Base-by-base conservation (phyloP, 2,797 vertebrate genomes). In the Sternarchorhynchus goeldii region DNA sequence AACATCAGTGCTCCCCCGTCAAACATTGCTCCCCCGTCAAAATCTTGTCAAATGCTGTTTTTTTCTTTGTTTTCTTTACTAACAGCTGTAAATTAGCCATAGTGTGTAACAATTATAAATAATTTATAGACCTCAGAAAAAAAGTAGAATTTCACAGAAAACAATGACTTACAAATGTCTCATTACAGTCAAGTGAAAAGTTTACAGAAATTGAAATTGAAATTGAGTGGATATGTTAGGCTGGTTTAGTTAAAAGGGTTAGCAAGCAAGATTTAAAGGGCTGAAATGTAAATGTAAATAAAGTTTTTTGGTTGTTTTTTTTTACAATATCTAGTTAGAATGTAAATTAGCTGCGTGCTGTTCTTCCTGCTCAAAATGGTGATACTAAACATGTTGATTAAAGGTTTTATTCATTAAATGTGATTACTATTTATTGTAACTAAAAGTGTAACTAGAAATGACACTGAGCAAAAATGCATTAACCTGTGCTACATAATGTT, bases 11-110 rank as follows among this genome's bases (percentile, higher is more conserved):
- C 66, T 25, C 58, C 12, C 53, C 41, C 25, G 25, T 25, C 25
- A 25, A 25, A 21, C 34, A 71, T 32, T 18, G 32, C 66, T 25
- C 58, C 12, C 2, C 53, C 41, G 59, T 66, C 68, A 55, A 29
- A 58, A 17, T 68, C 57, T 16, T 2, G 18, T 32, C 7, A 2
- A 45, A 45, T 5, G 41, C 2, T 41, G 58, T 57, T 55, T 41
- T 58, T 59, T 36, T 18, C 31, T n/a, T 18, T 16, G 45, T 73
- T 80, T 71, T 69, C 59, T 73, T 76, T 70, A 62, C 66, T 68
- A 67, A 29, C 31, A 57, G 74, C 65, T 63, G 75, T 36, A 41
- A 62, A 10, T 59, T 25, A 56, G 36, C 62, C 55, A 12, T 59
- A 14, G 4, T 17, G 32, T 16, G 18, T 69, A 31, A 66, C 67